Conservation (phyloP, 2,113 vertebrate species). For the Leptosomus discolor region DNA sequence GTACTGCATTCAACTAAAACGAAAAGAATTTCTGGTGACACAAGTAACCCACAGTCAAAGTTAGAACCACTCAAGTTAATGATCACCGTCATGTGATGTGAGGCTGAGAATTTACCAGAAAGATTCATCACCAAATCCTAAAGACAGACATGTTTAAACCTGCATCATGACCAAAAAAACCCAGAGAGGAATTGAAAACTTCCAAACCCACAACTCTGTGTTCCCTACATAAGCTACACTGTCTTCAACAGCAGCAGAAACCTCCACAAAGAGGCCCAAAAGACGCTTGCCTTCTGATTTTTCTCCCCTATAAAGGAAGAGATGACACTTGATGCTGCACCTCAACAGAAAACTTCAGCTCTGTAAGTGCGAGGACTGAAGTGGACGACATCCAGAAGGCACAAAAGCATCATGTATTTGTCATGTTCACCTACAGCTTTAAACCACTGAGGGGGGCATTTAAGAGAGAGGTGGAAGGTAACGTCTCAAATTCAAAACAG, state of each 20-base stretch:
- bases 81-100: background rate
- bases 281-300: background rate
- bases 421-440: background rate
- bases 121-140: background rate
- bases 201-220: background rate
- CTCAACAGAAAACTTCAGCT: background rate
- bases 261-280: background rate
- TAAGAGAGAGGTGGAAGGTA: background rate
- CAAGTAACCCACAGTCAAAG: rapidly evolving
- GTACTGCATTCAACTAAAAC: background rate
- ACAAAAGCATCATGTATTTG: background rate
- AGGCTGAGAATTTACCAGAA: background rate
- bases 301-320: background rate
- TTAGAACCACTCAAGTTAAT: background rate
- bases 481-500: background rate
- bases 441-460: background rate
- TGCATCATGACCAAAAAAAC: background rate
- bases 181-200: background rate
- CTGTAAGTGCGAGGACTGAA: background rate
- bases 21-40: background rate
- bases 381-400: background rate
- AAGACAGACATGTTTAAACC: background rate
- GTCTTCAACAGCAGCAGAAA: background rate
- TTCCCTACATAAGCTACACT: background rate
- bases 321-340: background rate